Percentiles rank a stretch among this genome's conserved stretches.
These are phyloP conservation scores for Lysandra coridon DNA, from an alignment of 2,888 invertebrate species.

Conservation along the genomic window DNA sequence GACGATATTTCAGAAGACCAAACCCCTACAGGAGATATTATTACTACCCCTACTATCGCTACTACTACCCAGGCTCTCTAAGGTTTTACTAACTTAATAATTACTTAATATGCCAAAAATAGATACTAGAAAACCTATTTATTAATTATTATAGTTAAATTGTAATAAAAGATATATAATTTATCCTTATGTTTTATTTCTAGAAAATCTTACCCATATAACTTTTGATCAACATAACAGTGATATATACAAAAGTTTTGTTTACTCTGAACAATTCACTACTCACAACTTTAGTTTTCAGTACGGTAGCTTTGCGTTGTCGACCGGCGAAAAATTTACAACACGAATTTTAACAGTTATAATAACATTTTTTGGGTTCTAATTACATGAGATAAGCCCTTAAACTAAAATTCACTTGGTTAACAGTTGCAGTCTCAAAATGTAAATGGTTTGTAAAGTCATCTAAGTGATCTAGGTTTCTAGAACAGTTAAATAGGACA, in stretches of 20 bases:
- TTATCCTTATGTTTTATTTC: constrained; percentile 17
- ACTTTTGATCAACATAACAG: constrained; percentile 14
- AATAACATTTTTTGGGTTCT: background rate
- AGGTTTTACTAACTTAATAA: constrained; percentile 60
- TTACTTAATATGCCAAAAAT: constrained; percentile 43
- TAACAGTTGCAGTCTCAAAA: background rate
- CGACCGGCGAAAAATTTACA: background rate
- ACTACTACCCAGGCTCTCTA: constrained; percentile 66
- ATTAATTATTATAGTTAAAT: constrained; percentile 31
- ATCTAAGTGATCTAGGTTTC: background rate
- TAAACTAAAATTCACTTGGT: background rate
- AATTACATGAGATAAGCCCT: background rate
- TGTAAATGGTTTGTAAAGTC: background rate
- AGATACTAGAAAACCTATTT: constrained; percentile 31
- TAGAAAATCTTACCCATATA: constrained; percentile 24
- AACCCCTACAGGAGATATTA: constrained; percentile 50
- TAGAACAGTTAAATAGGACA: background rate
- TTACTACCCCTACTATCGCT: constrained; percentile 58
- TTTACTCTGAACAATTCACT: background rate
- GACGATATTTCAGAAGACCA: constrained; percentile 56
- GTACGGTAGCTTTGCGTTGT: background rate
- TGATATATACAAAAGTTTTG: constrained; percentile 2
- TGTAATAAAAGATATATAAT: constrained; percentile 22
- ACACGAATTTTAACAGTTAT: background rate
- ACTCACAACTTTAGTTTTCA: background rate